A percentile compares a stretch with the other conserved stretches of the same genome.
phyloP scores from a whole-genome alignment of 2,113 vertebrate genomes.

The Ailurus styani region DNA sequence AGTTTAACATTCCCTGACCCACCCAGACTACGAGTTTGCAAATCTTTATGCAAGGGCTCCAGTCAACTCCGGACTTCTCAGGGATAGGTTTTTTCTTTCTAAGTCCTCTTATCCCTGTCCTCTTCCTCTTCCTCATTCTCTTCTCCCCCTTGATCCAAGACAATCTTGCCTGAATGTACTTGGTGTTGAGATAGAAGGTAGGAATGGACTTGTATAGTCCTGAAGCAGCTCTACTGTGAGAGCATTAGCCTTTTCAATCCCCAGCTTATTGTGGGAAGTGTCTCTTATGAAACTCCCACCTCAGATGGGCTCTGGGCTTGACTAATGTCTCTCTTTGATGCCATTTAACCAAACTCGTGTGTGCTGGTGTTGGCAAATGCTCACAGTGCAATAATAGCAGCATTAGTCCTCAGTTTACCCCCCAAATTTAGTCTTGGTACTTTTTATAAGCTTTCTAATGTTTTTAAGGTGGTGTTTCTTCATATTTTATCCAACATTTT shows the following conservation, averaged over 20 bases:
- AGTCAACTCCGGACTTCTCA: background rate
- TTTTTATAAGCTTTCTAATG: background rate
- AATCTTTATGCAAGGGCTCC: background rate
- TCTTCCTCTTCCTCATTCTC: background rate
- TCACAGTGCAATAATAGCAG: background rate
- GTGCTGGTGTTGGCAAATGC: background rate
- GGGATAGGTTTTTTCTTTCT: background rate
- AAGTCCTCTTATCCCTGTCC: background rate
- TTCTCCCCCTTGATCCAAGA: background rate
- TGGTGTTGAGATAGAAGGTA: background rate
- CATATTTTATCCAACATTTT: background rate
- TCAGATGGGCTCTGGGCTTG: background rate
- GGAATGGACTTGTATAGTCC: background rate
- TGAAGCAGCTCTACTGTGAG: background rate
- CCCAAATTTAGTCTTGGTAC: background rate
- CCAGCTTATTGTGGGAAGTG: background rate
- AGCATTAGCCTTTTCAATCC: background rate
- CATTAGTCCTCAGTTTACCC: background rate
- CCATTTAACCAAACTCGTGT: background rate
- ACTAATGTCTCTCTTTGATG: background rate
- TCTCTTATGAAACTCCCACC: background rate
- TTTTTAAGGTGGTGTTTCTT: background rate
- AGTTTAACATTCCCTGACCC: background rate
- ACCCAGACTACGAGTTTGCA: background rate
- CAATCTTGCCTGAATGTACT: background rate